A percentile compares a stretch with the other conserved stretches of the same genome.
These are phyloP conservation scores for Perdita meconis DNA, from an alignment of 2,888 invertebrate genomes.

Conservation along the genomic window DNA sequence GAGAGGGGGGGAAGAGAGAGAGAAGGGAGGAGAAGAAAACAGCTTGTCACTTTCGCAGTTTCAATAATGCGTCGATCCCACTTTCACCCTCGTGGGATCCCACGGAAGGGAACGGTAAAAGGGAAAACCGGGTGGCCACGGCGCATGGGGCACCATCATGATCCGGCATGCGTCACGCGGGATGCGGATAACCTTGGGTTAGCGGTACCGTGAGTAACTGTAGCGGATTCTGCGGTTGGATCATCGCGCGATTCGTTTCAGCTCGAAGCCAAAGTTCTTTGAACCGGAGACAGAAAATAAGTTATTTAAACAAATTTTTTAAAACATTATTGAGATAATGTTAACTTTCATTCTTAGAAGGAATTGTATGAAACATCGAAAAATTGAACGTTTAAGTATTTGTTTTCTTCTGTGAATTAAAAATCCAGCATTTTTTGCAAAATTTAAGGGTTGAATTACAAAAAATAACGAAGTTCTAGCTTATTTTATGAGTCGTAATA, in stretches of 20 bases:
- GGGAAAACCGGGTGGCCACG: constrained; percentile 57
- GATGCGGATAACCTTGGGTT: constrained; percentile 65
- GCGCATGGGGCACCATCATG: constrained; percentile 59
- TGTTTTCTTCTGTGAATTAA: no score
- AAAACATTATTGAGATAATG: no score
- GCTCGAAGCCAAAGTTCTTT: constrained; percentile 20
- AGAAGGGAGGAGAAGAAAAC: constrained; percentile 13
- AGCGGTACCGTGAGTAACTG: constrained; percentile 60
- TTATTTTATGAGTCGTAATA: no score
- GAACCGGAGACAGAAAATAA: no score
- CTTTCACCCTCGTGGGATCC: constrained; percentile 49
- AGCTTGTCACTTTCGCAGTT: constrained; percentile 46
- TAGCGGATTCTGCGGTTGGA: constrained; percentile 38
- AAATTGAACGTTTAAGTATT: no score
- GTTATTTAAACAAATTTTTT: no score
- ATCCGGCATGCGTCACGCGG: constrained; percentile 45
- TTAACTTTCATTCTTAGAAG: no score
- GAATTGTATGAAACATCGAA: no score
- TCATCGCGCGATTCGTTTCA: constrained; percentile 21
- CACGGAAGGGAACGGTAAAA: constrained; percentile 54
- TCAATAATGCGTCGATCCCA: constrained; percentile 49
- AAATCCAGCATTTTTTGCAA: no score
- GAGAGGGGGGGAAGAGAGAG: neutral
- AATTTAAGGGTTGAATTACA: no score
- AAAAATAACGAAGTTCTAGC: no score